Percentiles rank a stretch among this genome's conserved stretches.
phyloP scores from a whole-genome alignment of 2,797 vertebrate genomes.

The Acridotheres tristis region DNA sequence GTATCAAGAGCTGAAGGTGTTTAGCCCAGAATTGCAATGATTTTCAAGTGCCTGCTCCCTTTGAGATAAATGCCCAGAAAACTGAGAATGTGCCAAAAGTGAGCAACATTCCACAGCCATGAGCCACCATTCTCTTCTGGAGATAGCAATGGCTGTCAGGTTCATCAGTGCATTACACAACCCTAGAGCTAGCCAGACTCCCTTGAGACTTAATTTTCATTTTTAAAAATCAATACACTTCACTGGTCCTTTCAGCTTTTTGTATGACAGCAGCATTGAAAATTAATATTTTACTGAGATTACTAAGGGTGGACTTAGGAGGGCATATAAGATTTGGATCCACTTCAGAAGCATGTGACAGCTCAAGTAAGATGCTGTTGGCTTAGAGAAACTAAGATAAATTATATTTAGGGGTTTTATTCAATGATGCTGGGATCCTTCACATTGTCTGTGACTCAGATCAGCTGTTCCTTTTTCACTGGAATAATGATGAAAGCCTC shows the following conservation, averaged over 20 bases:
- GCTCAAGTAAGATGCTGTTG: background rate
- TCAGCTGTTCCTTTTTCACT: background rate
- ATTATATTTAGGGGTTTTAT: background rate
- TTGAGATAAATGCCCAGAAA: background rate
- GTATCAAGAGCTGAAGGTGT: background rate
- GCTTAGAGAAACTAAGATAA: background rate
- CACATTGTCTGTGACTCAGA: background rate
- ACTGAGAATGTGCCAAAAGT: background rate
- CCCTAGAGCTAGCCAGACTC: background rate
- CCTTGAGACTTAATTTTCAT: background rate
- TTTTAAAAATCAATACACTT: background rate
- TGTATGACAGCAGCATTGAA: background rate
- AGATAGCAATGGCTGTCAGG: background rate
- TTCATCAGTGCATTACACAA: background rate
- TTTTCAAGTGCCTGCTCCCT: background rate
- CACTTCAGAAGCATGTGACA: background rate
- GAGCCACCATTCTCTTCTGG: background rate
- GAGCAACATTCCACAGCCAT: background rate
- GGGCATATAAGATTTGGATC: background rate
- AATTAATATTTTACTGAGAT: background rate
- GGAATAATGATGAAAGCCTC: background rate
- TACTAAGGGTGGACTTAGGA: background rate
- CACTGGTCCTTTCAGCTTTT: background rate
- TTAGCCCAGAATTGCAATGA: background rate
- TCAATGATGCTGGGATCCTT: background rate